These are phyloP conservation scores for Phaethornis superciliosus DNA, from an alignment of 2,113 vertebrate genomes.

Conservation along the genomic window DNA sequence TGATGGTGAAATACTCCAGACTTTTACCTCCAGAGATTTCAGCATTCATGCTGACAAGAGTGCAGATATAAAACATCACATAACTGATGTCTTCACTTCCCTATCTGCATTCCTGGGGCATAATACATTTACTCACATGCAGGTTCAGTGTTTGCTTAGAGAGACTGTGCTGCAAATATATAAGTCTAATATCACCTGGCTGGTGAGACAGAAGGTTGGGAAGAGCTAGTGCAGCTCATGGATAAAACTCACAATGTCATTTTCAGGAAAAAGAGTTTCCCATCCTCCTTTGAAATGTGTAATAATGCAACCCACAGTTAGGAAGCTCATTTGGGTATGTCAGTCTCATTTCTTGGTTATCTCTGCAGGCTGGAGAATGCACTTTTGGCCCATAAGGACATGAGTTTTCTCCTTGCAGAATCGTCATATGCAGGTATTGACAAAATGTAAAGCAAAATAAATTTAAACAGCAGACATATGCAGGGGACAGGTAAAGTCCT, in stretches of 20 bases:
- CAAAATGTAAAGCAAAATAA: background rate
- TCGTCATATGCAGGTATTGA: background rate
- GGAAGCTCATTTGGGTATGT: background rate
- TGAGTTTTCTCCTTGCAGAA: background rate
- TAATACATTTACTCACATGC: background rate
- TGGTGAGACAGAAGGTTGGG: background rate
- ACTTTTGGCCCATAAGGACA: background rate
- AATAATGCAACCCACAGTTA: background rate
- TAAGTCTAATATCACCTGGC: background rate
- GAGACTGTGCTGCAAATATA: background rate
- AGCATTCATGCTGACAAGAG: slow-evolving; percentile 1
- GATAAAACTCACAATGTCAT: background rate
- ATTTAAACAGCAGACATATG: no score
- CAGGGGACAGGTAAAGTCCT: background rate
- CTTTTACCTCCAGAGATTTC: slow-evolving; percentile 36
- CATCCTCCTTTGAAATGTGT: background rate
- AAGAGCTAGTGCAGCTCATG: background rate
- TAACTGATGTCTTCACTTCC: slow-evolving; percentile 29
- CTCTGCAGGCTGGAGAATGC: fast-evolving
- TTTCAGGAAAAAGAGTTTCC: background rate
- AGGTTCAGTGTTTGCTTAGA: background rate
- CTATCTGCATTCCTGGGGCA: background rate
- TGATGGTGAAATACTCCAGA: slow-evolving; percentile 16
- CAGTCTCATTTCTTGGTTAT: background rate
- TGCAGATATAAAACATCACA: background rate